Base-by-base conservation (phyloP, 2,888 invertebrate species). In the Amphipoea lucens region DNA sequence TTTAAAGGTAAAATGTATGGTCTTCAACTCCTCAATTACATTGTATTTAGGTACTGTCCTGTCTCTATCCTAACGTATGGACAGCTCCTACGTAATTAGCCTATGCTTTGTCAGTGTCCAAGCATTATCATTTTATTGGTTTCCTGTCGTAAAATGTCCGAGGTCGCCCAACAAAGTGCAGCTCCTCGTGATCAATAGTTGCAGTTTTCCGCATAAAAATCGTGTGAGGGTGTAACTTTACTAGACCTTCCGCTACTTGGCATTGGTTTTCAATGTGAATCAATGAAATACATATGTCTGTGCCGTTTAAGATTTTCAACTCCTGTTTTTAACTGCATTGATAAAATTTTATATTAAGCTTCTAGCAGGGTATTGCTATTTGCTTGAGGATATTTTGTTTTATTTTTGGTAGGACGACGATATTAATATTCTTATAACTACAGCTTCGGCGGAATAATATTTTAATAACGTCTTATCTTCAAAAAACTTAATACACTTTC, bases 61-160 rank as follows among this genome's bases (percentile, higher is more conserved):
- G 40, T 36, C 9, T 57, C 20, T 68, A 70, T 62, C 1, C 9
- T 29, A 83, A 87, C 70, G 71, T 63, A 74, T 88, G 84, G 88
- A 88, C 84, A 81, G 77, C 79, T 74, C 68, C 71, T 68, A 82
- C 82, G 87, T 92, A 94, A 94, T 96, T 96, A 96, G 91, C 92
- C 91, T 92, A 91, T 81, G 86, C 94, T 94, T 95, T 95, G 95
- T 95, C 91, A 92, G 91, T 90, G 93, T 93, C 93, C 94, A 94
- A 92, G 94, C 94, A 95, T 93, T 94, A 96, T 95, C 93, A 92
- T 95, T 96, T 96, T 95, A 96, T 92, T 89, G 92, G 95, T 96
- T 96, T 95, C 95, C 96, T 93, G 96, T 95, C 95, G 94, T 96
- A 96, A 96, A 96, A 93, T 92, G 90, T 80, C 82, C 93, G 94